Evolutionary conservation across 2,888 invertebrate genomes (phyloP).

Genomic region (Acronicta alni): DNA sequence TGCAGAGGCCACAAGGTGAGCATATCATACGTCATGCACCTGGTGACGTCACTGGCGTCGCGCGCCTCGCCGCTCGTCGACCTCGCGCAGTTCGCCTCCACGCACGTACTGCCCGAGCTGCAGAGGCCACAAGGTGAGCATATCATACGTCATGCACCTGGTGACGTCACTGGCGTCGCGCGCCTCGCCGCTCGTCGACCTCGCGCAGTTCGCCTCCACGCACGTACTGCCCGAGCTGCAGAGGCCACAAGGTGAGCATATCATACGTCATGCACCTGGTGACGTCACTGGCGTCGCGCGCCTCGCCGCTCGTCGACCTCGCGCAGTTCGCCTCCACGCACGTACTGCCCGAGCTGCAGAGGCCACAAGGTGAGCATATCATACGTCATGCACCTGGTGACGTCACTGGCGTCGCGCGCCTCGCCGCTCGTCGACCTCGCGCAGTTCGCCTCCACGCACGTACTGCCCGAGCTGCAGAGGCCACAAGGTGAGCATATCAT

Average conservation of each 20-base stretch:
- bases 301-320: conserved; percentile 93
- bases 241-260: conserved; percentile 90
- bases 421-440: conserved; percentile 97
- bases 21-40: conserved; percentile 89
- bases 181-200: conserved; percentile 95
- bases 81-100: conserved; percentile 95
- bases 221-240: conserved; percentile 95
- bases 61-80: conserved; percentile 92
- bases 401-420: too few species aligned
- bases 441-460: conserved; percentile 96
- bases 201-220: conserved; percentile 15
- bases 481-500: too few species aligned
- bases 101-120: conserved; percentile 96
- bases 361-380: background rate
- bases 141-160: conserved; percentile 12
- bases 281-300: conserved; percentile 96
- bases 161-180: conserved; percentile 25
- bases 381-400: conserved; percentile 91
- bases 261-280: conserved; percentile 92
- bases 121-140: conserved; percentile 81
- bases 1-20: conserved; percentile 92
- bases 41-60: conserved; percentile 98
- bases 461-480: too few species aligned
- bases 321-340: conserved; percentile 8
- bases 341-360: conserved; percentile 11